These are phyloP conservation scores for Xerus rutilus DNA, from an alignment of 2,797 vertebrate species.

Conservation along the genomic window DNA sequence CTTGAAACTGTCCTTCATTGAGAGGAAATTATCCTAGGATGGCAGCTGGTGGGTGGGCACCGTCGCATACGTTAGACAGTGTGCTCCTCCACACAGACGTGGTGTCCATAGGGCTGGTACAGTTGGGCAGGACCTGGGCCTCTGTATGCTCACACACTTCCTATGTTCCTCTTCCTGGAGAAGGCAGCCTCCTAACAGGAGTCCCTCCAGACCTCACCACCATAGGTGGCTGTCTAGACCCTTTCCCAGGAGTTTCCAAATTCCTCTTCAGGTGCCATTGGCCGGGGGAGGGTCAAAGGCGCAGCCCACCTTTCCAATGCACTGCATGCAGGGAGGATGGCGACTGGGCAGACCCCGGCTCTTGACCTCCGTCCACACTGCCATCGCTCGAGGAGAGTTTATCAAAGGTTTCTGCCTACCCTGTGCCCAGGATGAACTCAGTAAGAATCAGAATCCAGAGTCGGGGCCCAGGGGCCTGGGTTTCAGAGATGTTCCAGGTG, in stretches of 20 bases:
- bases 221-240: accelerated
- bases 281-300: not conserved
- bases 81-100: too few relatives aligned
- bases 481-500: not conserved
- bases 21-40: not conserved
- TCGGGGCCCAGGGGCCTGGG: accelerated
- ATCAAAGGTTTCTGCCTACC: accelerated
- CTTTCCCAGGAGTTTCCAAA: not conserved
- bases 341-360: not conserved
- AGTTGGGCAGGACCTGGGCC: too few relatives aligned
- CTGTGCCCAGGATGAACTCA: too few relatives aligned
- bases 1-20: not conserved
- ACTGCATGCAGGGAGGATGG: too few relatives aligned
- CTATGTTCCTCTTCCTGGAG: not conserved
- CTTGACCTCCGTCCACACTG: not conserved
- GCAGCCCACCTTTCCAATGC: not conserved
- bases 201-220: not conserved
- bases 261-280: not conserved
- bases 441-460: not conserved
- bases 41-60: not conserved
- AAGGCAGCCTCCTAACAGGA: too few relatives aligned
- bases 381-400: not conserved
- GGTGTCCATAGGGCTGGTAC: not conserved
- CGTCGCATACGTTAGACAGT: not conserved
- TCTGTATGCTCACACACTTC: not conserved